Conservation (phyloP, 2,797 vertebrate genomes). For the Fistularia tabacaria region DNA sequence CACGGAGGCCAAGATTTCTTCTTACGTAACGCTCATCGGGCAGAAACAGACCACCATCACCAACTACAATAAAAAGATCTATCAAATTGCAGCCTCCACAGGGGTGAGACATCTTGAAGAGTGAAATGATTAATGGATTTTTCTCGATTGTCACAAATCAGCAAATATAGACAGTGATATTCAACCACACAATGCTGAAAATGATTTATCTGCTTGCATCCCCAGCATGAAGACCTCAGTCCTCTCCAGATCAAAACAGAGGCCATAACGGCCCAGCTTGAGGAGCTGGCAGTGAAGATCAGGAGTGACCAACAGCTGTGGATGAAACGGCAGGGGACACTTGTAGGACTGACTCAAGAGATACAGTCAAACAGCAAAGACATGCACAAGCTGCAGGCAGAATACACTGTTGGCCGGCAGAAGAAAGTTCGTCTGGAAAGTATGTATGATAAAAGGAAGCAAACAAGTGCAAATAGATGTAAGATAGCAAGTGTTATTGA, state of each 20-base stretch:
- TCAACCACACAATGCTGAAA: slow-evolving; percentile 8
- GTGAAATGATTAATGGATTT: background rate
- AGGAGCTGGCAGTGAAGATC: slow-evolving; percentile 59
- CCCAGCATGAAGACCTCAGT: slow-evolving; percentile 83
- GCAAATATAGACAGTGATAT: slow-evolving; percentile 2
- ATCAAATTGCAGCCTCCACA: slow-evolving; percentile 71
- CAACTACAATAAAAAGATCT: slow-evolving; percentile 77
- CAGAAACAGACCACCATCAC: slow-evolving; percentile 74
- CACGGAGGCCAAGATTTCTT: slow-evolving; percentile 68
- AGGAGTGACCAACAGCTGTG: slow-evolving; percentile 74
- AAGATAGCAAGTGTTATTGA: too few relatives aligned
- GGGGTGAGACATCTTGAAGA: slow-evolving; percentile 75
- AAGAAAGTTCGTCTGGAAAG: slow-evolving; percentile 81
- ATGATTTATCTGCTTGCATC: slow-evolving; percentile 9
- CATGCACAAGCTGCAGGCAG: slow-evolving; percentile 69
- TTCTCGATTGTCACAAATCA: background rate
- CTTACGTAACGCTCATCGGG: slow-evolving; percentile 60
- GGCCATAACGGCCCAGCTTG: slow-evolving; percentile 68
- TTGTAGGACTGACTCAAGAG: slow-evolving; percentile 75
- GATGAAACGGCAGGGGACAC: slow-evolving; percentile 80
- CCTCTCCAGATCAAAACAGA: slow-evolving; percentile 82
- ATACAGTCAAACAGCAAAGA: slow-evolving; percentile 69
- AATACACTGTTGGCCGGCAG: slow-evolving; percentile 79
- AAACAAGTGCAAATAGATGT: too few relatives aligned
- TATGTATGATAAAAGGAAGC: slow-evolving; percentile 34